Evolutionary conservation across 2,113 vertebrate species (phyloP).

Genomic region (Tupaia chinensis): DNA sequence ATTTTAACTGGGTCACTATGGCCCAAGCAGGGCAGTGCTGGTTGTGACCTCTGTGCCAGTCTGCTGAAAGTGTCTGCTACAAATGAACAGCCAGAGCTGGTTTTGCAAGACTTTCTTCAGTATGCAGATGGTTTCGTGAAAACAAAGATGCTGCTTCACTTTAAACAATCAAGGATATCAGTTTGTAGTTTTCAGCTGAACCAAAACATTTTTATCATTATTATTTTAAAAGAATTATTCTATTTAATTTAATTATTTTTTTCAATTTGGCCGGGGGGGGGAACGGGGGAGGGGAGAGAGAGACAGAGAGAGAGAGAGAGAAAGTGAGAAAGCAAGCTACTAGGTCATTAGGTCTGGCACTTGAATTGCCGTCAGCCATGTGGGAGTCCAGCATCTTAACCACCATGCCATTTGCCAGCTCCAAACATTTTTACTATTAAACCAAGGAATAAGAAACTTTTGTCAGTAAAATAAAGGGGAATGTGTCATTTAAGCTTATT

Average conservation of each 20-base stretch:
- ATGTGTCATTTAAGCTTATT: not conserved
- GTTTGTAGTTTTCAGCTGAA: not conserved
- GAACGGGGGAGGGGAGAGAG: too few relatives aligned
- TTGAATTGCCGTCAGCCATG: too few relatives aligned
- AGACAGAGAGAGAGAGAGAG: too few relatives aligned
- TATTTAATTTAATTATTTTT: too few relatives aligned
- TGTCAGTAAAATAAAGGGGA: not conserved
- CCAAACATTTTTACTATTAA: not conserved
- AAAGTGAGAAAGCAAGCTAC: too few relatives aligned
- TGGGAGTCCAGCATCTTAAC: too few relatives aligned
- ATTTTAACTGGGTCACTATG: too few relatives aligned
- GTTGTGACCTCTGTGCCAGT: accelerated
- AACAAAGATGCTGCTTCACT: too few relatives aligned
- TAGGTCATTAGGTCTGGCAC: too few relatives aligned
- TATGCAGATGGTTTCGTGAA: not conserved
- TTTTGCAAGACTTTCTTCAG: not conserved
- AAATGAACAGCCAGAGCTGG: accelerated
- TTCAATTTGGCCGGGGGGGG: too few relatives aligned
- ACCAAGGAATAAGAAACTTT: not conserved
- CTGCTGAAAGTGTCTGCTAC: not conserved
- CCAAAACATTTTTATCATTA: not conserved
- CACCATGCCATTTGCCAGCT: too few relatives aligned
- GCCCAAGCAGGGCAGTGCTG: accelerated
- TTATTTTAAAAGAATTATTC: too few relatives aligned
- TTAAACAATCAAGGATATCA: not conserved